Percentiles rank a stretch among this genome's conserved stretches.
These are phyloP conservation scores for Aphelenchoides fujianensis DNA, from an alignment of 1,140 invertebrate genomes.

Conservation along the genomic window DNA sequence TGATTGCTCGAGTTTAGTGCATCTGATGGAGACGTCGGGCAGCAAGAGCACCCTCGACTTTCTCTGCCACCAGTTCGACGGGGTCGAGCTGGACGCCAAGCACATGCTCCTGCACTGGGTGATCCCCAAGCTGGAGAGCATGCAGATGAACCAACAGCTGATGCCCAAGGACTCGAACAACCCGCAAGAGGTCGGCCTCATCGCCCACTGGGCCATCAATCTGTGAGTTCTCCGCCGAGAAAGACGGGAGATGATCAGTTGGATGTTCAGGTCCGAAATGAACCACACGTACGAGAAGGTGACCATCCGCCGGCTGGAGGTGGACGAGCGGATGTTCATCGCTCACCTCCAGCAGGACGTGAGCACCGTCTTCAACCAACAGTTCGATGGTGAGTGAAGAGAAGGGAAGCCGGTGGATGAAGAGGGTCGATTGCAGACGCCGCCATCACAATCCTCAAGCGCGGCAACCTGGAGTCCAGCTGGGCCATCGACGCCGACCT, in stretches of 20 bases:
- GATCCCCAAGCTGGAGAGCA: constrained; percentile 76
- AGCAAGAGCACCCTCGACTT: constrained; percentile 63
- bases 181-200: background rate
- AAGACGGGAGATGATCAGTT: background rate
- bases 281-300: constrained; percentile 83
- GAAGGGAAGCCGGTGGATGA: background rate
- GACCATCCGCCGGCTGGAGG: constrained; percentile 84
- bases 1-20: background rate
- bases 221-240: background rate
- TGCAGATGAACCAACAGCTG: constrained; percentile 68
- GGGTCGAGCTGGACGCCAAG: constrained; percentile 79
- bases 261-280: constrained; percentile 66
- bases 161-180: constrained; percentile 10
- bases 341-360: constrained; percentile 68
- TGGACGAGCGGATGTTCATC: constrained; percentile 89
- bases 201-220: background rate
- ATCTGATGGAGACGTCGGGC: constrained; percentile 5
- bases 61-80: constrained; percentile 77
- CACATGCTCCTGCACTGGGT: constrained; percentile 84
- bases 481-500: constrained; percentile 48
- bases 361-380: constrained; percentile 70
- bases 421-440: constrained; percentile 25
- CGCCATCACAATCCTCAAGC: constrained; percentile 31
- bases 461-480: constrained; percentile 26
- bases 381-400: constrained; percentile 39